These are phyloP conservation scores for Coryphaenoides rupestris DNA, from an alignment of 2,113 vertebrate genomes.

Conservation along the genomic window DNA sequence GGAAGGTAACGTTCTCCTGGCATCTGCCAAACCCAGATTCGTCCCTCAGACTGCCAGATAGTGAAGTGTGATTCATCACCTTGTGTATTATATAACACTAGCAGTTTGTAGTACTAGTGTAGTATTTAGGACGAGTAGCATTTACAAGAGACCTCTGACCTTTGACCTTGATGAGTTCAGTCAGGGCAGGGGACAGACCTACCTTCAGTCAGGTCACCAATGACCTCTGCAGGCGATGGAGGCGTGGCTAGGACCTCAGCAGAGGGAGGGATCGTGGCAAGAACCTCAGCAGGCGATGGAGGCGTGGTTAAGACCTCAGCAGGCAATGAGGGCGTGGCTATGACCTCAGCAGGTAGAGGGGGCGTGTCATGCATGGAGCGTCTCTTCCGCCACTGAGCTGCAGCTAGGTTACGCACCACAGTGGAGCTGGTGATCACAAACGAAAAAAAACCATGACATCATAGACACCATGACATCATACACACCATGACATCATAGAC, in stretches of 20 bases:
- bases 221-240: neutral
- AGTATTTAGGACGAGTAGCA: too few species aligned
- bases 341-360: slow-evolving; percentile 33
- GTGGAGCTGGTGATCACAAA: slow-evolving; percentile 70
- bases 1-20: too few species aligned
- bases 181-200: neutral
- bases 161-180: too few species aligned
- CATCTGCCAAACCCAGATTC: too few species aligned
- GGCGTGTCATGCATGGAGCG: slow-evolving; percentile 61
- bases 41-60: too few species aligned
- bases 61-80: too few species aligned
- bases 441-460: too few species aligned
- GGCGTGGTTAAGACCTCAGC: slow-evolving; percentile 29
- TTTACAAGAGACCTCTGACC: too few species aligned
- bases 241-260: slow-evolving; percentile 30
- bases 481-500: too few species aligned
- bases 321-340: neutral
- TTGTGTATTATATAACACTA: too few species aligned
- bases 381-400: slow-evolving; percentile 77
- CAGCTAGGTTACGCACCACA: slow-evolving; percentile 86
- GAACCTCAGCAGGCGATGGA: slow-evolving; percentile 29
- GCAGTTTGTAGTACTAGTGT: too few species aligned
- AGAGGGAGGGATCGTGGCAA: neutral
- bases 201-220: rapidly evolving
- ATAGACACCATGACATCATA: too few species aligned